These are phyloP conservation scores for Eidolon dupreanum DNA, from an alignment of 2,797 vertebrate species.

Conservation along the genomic window DNA sequence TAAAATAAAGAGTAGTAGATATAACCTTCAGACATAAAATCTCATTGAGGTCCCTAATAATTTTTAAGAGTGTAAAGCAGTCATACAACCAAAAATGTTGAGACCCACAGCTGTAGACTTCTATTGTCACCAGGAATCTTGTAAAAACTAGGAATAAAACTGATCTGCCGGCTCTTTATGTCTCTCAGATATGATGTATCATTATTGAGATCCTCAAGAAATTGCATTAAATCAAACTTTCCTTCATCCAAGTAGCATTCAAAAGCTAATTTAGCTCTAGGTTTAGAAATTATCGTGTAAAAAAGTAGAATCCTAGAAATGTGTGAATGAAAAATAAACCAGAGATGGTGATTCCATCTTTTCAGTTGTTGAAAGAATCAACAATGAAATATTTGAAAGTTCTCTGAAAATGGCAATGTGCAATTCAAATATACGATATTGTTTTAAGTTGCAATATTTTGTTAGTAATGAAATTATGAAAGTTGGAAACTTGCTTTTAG, in stretches of 20 bases:
- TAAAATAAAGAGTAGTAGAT: not conserved
- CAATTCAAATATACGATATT: not conserved
- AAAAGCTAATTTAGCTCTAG: not conserved
- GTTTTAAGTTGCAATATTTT: not conserved
- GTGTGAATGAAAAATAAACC: not conserved
- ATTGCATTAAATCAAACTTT: not conserved
- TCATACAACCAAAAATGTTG: not conserved
- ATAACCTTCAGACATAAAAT: not conserved
- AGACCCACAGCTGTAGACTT: not conserved
- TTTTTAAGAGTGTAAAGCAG: not conserved
- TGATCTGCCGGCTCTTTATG: not conserved
- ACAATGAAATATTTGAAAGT: not conserved
- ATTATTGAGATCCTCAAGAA: not conserved
- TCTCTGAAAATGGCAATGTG: not conserved
- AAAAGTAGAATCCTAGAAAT: constrained; percentile 15
- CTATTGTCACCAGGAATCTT: not conserved
- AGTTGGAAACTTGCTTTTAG: not conserved
- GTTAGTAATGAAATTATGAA: not conserved
- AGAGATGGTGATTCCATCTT: not conserved
- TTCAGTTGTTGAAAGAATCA: not conserved
- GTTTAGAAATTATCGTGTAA: not conserved
- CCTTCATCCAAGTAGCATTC: not conserved
- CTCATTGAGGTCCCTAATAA: not conserved
- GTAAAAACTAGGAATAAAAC: not conserved
- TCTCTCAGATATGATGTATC: not conserved